Percentiles rank a stretch among this genome's conserved stretches.
phyloP scores from a whole-genome alignment of 2,888 invertebrate species.

The Synanthedon vespiformis region DNA sequence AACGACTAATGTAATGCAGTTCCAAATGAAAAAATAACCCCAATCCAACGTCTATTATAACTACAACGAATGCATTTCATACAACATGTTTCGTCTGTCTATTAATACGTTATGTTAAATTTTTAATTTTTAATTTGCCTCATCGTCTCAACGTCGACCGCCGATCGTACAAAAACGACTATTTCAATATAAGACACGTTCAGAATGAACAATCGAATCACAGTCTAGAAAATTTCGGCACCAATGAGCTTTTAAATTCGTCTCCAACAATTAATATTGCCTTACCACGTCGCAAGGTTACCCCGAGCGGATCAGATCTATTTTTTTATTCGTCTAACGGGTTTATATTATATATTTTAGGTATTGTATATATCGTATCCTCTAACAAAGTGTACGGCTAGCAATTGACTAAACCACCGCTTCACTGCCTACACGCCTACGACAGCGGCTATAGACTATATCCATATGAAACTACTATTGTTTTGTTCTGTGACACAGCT shows the following conservation, averaged over 20 bases:
- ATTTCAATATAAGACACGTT: slow-evolving; percentile 71
- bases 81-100: slow-evolving; percentile 35
- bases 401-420: slow-evolving; percentile 65
- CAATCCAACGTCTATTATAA: slow-evolving; percentile 16
- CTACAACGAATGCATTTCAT: slow-evolving; percentile 51
- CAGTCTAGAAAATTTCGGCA: slow-evolving; percentile 69
- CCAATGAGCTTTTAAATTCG: slow-evolving; percentile 68
- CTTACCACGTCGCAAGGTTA: slow-evolving; percentile 34
- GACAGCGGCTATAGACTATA: slow-evolving; percentile 47
- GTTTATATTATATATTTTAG: slow-evolving; percentile 29
- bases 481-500: slow-evolving; percentile 49
- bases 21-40: not conserved
- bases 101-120: slow-evolving; percentile 20
- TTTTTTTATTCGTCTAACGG: slow-evolving; percentile 34
- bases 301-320: slow-evolving; percentile 18
- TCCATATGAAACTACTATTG: slow-evolving; percentile 21
- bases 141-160: slow-evolving; percentile 20
- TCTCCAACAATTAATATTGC: slow-evolving; percentile 40
- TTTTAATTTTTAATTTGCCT: slow-evolving; percentile 21
- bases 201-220: slow-evolving; percentile 69
- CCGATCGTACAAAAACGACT: slow-evolving; percentile 67
- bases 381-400: slow-evolving; percentile 62
- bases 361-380: slow-evolving; percentile 39
- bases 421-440: slow-evolving; percentile 49
- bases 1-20: not conserved